Conservation (phyloP, 2,888 invertebrate species). For the Leptinotarsa peninsularis region DNA sequence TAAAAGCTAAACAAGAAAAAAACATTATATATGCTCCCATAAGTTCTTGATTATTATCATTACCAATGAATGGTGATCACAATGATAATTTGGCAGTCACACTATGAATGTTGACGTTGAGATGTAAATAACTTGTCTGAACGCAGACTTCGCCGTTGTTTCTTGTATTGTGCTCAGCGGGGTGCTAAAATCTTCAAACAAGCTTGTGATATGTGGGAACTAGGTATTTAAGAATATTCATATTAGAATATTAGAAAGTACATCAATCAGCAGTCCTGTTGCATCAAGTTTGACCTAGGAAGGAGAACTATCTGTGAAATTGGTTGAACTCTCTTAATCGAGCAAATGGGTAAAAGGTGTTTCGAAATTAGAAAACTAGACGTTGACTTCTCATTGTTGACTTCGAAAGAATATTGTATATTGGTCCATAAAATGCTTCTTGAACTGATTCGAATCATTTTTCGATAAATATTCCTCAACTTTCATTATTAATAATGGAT, state of each 20-base stretch:
- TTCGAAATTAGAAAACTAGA: too few species aligned
- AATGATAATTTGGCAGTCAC: constrained; percentile 10
- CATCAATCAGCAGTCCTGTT: background rate
- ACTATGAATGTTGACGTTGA: constrained; percentile 11
- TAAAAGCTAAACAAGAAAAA: too few species aligned
- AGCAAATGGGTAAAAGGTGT: too few species aligned
- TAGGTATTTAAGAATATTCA: constrained; percentile 8
- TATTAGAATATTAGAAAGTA: constrained; percentile 9
- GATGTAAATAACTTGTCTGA: constrained; percentile 10
- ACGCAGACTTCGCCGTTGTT: constrained; percentile 4
- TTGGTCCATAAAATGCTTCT: too few species aligned
- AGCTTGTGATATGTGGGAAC: constrained; percentile 9
- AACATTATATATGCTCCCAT: too few species aligned
- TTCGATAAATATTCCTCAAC: too few species aligned
- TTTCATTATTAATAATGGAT: too few species aligned
- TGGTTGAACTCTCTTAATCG: too few species aligned
- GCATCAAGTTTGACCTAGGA: background rate
- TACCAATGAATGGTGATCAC: background rate
- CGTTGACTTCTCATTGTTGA: too few species aligned
- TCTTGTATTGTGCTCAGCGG: constrained; percentile 17
- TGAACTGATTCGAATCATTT: too few species aligned
- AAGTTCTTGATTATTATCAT: background rate
- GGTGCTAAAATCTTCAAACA: constrained; percentile 5
- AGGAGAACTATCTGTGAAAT: background rate
- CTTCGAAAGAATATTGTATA: too few species aligned